Base-by-base conservation (phyloP, 2,888 invertebrate genomes). In the Oscheius sp. region DNA sequence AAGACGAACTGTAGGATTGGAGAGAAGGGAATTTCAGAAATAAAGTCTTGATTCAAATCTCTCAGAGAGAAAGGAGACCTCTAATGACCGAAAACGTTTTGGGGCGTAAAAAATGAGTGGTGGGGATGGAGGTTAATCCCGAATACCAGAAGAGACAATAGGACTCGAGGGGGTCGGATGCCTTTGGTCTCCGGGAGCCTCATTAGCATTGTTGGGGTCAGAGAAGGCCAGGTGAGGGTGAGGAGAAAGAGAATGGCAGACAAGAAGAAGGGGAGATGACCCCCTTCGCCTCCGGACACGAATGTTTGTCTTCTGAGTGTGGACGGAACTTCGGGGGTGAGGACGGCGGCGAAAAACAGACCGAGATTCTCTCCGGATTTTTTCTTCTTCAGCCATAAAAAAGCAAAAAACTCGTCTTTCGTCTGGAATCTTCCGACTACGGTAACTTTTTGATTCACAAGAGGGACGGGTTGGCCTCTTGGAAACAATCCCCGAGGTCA, bases 191-290 rank as follows among this genome's bases (percentile, higher is more conserved):
- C n/a, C n/a, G 39, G 20, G 45, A 25, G 48, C 58, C 25, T 64
- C 64, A 64, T 64, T 64, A 64, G 48, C 50, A 64, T 64, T 33
- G 39, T 25, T 25, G 48, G 48, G 64, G 64, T 64, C 64, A 64
- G 20, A 23, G 55, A 33, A 8, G 42, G 37, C 17, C 55, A 42
- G 42, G 61, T 58, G 58, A 27, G 27, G 61, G n/a, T n/a, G n/a
- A n/a, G n/a, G n/a, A n/a, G n/a, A n/a, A 27, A 58, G 17, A 27
- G 42, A 20, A 39, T 20, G 58, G 39, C 20, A 57, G 58, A 20
- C 39, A 37, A 42, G 42, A 23, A 20, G 58, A 25, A 15, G 58
- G 15, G 23, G 12, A 25, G 45, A 42, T 61, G 61, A 61, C 61
- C 61, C 42, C 42, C 29, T 45, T 61, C 31, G 29, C 61, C 45